These are phyloP conservation scores for Lagenorhynchus albirostris DNA, from an alignment of 2,113 vertebrate genomes.

Conservation along the genomic window DNA sequence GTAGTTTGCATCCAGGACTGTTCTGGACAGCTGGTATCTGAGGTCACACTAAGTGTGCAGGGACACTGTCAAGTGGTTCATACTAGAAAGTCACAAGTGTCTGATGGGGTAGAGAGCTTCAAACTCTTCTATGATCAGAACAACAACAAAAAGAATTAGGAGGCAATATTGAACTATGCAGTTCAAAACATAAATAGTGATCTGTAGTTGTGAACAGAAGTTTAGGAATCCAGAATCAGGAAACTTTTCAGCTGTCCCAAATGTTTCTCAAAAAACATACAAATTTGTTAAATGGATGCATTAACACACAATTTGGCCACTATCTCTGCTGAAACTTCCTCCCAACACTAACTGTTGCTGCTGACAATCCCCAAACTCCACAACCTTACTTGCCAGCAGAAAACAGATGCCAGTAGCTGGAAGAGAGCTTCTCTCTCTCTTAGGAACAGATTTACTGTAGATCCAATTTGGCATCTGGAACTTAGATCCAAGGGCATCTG, in stretches of 20 bases:
- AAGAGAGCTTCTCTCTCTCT: not conserved
- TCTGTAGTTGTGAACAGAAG: not conserved
- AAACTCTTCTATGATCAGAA: not conserved
- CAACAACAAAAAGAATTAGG: not conserved
- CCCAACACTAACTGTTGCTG: not conserved
- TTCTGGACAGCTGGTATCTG: not conserved
- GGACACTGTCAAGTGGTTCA: not conserved
- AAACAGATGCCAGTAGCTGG: not conserved
- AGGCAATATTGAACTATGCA: not conserved
- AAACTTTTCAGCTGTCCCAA: not conserved
- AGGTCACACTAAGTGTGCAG: not conserved
- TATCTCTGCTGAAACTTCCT: not conserved
- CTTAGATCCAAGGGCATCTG: not conserved
- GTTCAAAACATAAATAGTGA: not conserved
- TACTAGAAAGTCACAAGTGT: not conserved
- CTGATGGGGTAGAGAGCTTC: not conserved
- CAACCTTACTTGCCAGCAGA: not conserved
- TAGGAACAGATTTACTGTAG: not conserved
- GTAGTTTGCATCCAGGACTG: not conserved
- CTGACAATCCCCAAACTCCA: not conserved
- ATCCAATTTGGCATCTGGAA: not conserved
- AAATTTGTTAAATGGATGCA: not conserved
- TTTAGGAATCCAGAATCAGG: not conserved
- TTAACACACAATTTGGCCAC: not conserved
- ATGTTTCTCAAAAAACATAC: not conserved